Evolutionary conservation across 1,140 invertebrate genomes (phyloP).

Genomic region (Meloidogyne exigua): DNA sequence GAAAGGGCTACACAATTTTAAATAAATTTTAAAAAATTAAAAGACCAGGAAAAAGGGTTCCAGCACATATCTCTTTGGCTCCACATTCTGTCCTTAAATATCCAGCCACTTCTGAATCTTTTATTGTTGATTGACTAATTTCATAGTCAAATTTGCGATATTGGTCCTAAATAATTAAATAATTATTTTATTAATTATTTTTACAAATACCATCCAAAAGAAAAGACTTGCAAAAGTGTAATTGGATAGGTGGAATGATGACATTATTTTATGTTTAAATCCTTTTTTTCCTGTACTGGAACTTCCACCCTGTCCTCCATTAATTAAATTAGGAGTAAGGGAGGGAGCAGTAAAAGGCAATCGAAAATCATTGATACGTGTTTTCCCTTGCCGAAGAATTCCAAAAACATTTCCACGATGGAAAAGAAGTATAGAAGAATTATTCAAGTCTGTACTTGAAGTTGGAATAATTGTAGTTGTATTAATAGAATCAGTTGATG

Average conservation of each 20-base stretch:
- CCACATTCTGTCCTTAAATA: slow-evolving; percentile 61
- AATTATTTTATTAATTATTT: slow-evolving; percentile 3
- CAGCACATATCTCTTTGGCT: slow-evolving; percentile 59
- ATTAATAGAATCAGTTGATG: not conserved
- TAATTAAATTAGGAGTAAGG: not conserved
- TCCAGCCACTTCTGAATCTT: slow-evolving; percentile 57
- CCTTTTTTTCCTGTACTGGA: slow-evolving; percentile 28
- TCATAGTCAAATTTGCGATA: slow-evolving; percentile 63
- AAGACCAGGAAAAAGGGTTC: slow-evolving; percentile 56
- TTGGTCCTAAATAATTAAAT: slow-evolving; percentile 7
- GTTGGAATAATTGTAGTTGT: not conserved
- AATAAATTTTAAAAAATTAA: not conserved
- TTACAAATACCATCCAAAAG: slow-evolving; percentile 57
- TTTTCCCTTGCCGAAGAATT: slow-evolving; percentile 60
- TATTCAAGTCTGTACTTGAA: not conserved
- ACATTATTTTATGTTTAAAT: slow-evolving; percentile 48
- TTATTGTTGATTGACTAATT: slow-evolving; percentile 54
- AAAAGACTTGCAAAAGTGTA: slow-evolving; percentile 58
- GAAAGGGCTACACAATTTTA: slow-evolving; percentile 44
- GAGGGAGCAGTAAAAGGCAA: slow-evolving; percentile 55
- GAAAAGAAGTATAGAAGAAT: slow-evolving; percentile 43
- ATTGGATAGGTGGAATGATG: slow-evolving; percentile 60
- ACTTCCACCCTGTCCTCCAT: no score
- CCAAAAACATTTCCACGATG: slow-evolving; percentile 63
- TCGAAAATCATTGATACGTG: slow-evolving; percentile 61